Conservation (phyloP, 2,888 invertebrate genomes). For the Mycogona germanica region DNA sequence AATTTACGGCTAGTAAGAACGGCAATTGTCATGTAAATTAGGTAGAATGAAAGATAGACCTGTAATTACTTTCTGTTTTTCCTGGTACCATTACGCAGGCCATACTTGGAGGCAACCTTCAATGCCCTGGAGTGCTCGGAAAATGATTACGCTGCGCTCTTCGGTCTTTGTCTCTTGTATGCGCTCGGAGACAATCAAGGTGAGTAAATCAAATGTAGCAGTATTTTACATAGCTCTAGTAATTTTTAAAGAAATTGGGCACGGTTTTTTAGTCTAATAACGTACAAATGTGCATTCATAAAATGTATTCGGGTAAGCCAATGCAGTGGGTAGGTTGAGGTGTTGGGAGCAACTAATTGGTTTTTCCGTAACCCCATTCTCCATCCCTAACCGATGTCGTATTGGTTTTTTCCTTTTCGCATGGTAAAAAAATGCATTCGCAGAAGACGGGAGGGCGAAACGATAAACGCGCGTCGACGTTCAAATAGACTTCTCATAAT, state of each 20-base stretch:
- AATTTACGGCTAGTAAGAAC: too few species aligned
- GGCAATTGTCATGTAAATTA: too few species aligned
- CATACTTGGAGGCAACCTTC: constrained; percentile 80
- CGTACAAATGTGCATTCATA: background rate
- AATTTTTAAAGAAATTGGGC: background rate
- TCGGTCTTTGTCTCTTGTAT: constrained; percentile 80
- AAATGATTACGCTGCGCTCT: constrained; percentile 88
- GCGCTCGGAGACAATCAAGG: constrained; percentile 91
- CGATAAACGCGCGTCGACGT: too few species aligned
- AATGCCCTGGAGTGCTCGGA: constrained; percentile 76
- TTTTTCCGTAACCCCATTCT: too few species aligned
- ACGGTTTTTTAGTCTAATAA: background rate
- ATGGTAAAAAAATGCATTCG: background rate
- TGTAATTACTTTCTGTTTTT: constrained; percentile 8
- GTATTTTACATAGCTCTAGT: too few species aligned
- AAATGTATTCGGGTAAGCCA: background rate
- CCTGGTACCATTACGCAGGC: constrained; percentile 36
- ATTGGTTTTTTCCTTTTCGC: background rate
- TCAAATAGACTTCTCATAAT: too few species aligned
- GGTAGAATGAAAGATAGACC: background rate
- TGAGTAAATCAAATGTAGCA: too few species aligned
- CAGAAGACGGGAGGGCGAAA: too few species aligned
- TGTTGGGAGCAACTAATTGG: background rate
- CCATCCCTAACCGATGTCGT: background rate
- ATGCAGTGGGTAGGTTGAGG: background rate